Conservation (phyloP, 2,888 invertebrate species). For the Hipparchia sbordonii region DNA sequence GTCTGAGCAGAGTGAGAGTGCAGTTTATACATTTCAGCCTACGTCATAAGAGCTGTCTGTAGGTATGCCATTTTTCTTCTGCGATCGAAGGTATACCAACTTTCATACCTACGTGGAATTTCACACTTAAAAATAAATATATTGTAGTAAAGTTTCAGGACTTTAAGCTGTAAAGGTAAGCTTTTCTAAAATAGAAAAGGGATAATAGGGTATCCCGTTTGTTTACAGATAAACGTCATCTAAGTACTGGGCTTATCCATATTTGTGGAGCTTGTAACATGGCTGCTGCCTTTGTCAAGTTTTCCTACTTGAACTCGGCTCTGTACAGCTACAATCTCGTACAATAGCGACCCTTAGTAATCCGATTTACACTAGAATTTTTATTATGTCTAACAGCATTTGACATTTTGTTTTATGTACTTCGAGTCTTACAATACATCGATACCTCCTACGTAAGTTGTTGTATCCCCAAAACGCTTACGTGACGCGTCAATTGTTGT, state of each 20-base stretch:
- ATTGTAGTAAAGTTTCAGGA: background rate
- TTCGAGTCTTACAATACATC: background rate
- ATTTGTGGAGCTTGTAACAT: conserved; percentile 18
- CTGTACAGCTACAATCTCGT: conserved; percentile 19
- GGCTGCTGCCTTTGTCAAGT: conserved; percentile 38
- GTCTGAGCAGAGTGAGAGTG: no score
- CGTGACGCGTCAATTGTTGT: no score
- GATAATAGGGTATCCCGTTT: conserved; percentile 9
- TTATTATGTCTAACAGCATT: background rate
- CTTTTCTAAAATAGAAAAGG: conserved; percentile 16
- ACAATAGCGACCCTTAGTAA: conserved; percentile 29
- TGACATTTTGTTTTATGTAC: conserved; percentile 1
- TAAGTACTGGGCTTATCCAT: conserved; percentile 18
- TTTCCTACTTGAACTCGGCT: conserved; percentile 59
- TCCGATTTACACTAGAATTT: conserved; percentile 28
- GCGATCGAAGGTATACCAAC: no score
- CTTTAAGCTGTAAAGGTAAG: background rate
- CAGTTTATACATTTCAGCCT: no score
- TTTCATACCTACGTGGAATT: no score
- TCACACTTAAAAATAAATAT: background rate
- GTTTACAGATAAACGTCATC: conserved; percentile 14
- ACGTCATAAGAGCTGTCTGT: no score
- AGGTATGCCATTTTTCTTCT: no score
- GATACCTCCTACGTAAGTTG: no score
- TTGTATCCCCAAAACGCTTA: no score